Base-by-base conservation (phyloP, 2,888 invertebrate genomes). In the Magallana nippona region DNA sequence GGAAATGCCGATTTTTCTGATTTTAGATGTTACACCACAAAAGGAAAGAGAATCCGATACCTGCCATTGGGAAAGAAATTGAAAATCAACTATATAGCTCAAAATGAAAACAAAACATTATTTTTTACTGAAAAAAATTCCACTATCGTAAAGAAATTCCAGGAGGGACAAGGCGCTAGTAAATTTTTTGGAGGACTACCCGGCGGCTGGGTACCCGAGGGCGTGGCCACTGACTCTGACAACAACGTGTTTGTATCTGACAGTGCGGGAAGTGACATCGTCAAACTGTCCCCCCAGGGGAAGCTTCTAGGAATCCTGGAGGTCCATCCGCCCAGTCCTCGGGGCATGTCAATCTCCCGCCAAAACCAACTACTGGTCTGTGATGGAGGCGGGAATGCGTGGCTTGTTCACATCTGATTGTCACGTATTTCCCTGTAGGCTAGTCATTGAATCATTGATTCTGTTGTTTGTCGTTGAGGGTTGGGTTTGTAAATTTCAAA, bases 1-100 rank as follows among this genome's bases (percentile, higher is more conserved):
- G 71, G 71, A 71, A 71, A 71, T 5, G 15, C 27, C 15, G 71
- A 71, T 71, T 71, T 71, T 27, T 1, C 71, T 27, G 71, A 71
- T 3, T 32, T 71, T 11, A 71, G 71, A 71, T 71, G 71, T 27
- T 71, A 71, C 8, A 71, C 27, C 3, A 71, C 15, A 32, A 71
- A 32, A 32, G 71, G 71, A 3, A 71, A 71, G 32, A 71, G 71
- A 71, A 71, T 71, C 15, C 71, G 27, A 17, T 71, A 71, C 32
- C 19, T 71, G 19, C 1, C 71, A 2, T 15, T 71, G 0, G 71
- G 71, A 1, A 71, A 32, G 32, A 71, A 71, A 27, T 22, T 71
- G 22, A 22, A 71, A 10, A 71, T 71, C 0, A 71, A 71, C 17
- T 71, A 71, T 8, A 71, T 71, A 15, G 15, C 71, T 13, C 27